These are phyloP conservation scores for Hippocampus zosterae DNA, from an alignment of 2,113 vertebrate species.

Conservation along the genomic window DNA sequence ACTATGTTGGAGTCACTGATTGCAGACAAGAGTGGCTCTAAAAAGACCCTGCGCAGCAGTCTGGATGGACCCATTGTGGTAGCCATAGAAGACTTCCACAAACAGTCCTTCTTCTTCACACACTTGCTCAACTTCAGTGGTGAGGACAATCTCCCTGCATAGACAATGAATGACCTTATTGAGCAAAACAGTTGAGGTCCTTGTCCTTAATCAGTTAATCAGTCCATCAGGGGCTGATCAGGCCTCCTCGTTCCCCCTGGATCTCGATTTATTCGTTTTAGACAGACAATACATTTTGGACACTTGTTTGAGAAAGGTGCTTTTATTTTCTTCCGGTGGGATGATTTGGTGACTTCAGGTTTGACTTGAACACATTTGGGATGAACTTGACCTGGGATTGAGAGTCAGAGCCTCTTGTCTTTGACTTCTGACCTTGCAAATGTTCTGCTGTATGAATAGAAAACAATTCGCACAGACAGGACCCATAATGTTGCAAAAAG, in stretches of 20 bases:
- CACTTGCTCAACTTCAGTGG: constrained; percentile 98
- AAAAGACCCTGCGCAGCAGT: constrained; percentile 95
- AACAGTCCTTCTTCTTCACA: constrained; percentile 98
- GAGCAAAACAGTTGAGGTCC: background rate
- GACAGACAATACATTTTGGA: too few species aligned
- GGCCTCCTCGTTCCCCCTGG: background rate
- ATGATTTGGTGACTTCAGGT: too few species aligned
- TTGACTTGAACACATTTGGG: background rate
- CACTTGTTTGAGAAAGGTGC: too few species aligned
- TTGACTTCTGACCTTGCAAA: too few species aligned
- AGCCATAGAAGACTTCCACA: constrained; percentile 98
- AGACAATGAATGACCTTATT: background rate
- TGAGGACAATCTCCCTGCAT: constrained; percentile 50
- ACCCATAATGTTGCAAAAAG: background rate
- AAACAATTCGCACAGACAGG: background rate
- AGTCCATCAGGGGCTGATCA: background rate
- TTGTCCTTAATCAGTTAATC: background rate
- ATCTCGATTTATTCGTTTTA: background rate
- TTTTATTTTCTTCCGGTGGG: too few species aligned
- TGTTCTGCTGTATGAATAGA: too few species aligned
- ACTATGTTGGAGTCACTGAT: constrained; percentile 98
- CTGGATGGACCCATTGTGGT: constrained; percentile 93
- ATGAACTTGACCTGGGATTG: background rate
- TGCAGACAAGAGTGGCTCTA: constrained; percentile 96
- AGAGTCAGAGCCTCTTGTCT: background rate